Base-by-base conservation (phyloP, 23 tunicate genomes). In the Diplosoma virens region DNA sequence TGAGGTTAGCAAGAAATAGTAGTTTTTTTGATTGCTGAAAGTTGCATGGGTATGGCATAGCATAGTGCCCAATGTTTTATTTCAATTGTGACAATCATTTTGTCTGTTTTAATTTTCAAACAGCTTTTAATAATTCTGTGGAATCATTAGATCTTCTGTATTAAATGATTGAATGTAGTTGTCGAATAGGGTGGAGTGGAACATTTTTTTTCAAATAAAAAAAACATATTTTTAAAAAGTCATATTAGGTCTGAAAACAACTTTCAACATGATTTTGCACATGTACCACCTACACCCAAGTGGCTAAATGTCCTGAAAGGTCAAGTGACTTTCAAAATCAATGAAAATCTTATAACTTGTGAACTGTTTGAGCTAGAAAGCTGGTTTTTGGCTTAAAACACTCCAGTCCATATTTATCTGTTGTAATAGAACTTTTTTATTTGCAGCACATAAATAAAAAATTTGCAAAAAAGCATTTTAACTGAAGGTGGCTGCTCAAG, bases 271-370 rank as follows among this genome's bases (percentile, higher is more conserved):
- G 23, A n/a, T 65, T 65, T 65, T 65, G 35, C 9, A 5, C 37
- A 65, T 65, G 36, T 65, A 36, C 71, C 71, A 65, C n/a, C 71
- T 65, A 5, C 71, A 65, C 37, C 71, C 71, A 65, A 36, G 35
- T 65, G 34, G 71, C 11, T 65, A 65, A 65, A 25, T 7, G 24
- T 18, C 71, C 36, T 36, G 37, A 65, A 65, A 65, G 71, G 71
- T 65, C 71, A 65, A 7, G 11, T 41, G 50, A 41, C 50, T 41
- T 14, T 41, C 50, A 41, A 41, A 41, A 41, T 41, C 14, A 7
- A 41, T 14, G 9, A 14, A 41, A 41, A n/a, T n/a, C n/a, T n/a
- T n/a, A n/a, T n/a, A n/a, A n/a, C n/a, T n/a, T n/a, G n/a, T n/a
- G n/a, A n/a, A 14, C 14, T 41, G 9, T 7, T 7, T 14, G 14